Evolutionary conservation across 2,888 invertebrate species (phyloP).

Genomic region (Podabrus alpinus): DNA sequence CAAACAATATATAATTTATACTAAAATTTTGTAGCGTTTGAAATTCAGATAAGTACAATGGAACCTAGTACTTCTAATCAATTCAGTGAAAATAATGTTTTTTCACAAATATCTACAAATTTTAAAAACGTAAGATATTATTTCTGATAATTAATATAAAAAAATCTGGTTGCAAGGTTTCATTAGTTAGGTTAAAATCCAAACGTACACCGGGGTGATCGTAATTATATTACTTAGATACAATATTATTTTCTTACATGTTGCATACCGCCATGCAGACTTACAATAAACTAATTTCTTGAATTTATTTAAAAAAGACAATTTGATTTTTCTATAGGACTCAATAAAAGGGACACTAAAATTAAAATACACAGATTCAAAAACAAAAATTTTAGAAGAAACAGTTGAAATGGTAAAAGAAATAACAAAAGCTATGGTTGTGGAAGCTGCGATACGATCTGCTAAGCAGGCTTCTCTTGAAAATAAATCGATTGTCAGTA

Average conservation of each 20-base stretch:
- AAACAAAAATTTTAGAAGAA: constrained; percentile 62
- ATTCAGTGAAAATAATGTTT: not conserved
- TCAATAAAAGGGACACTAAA: constrained; percentile 61
- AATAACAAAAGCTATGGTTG: constrained; percentile 59
- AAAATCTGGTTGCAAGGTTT: not conserved
- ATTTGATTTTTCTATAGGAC: constrained; percentile 51
- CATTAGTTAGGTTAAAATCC: not conserved
- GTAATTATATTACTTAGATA: too few relatives aligned
- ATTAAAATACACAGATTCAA: constrained; percentile 60
- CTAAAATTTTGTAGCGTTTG: too few relatives aligned
- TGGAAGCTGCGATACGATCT: constrained; percentile 61
- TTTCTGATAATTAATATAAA: not conserved
- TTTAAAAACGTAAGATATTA: not conserved
- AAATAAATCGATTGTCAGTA: constrained; percentile 56
- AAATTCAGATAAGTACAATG: not conserved
- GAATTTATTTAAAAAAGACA: not conserved
- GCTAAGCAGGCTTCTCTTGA: constrained; percentile 59
- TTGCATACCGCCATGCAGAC: too few relatives aligned
- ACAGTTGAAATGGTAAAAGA: constrained; percentile 60
- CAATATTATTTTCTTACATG: too few relatives aligned
- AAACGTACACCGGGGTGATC: too few relatives aligned
- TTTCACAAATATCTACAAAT: not conserved
- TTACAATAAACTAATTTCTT: not conserved
- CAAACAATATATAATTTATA: too few relatives aligned
- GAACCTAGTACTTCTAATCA: not conserved